Evolutionary conservation across 1,140 invertebrate genomes (phyloP), one percentile per base, ranked within the genome.

Genomic region (Cydia pomonella): DNA sequence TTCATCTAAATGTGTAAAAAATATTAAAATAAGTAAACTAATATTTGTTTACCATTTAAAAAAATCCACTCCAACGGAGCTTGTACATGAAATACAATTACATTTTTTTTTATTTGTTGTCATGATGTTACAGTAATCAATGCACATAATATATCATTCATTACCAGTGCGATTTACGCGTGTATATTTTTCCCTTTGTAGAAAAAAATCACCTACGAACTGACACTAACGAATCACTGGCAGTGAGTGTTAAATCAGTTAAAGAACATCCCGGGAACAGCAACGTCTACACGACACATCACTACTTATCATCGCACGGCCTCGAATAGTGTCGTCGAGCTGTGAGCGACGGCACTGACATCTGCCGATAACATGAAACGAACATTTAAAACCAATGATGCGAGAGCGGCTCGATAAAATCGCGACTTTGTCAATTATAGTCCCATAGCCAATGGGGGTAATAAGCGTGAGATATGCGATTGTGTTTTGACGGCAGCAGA

Each of bases 361-460:
- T 79, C 80, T 82, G 78, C 76, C 80, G 81, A 82, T 87, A 83
- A 85, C 82, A 80, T 80, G 77, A 81, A 82, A 78, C 84, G 41
- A 59, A 86, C 83, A 83, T 86, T 87, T 86, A 82, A 87, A 86
- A 79, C 73, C 85, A 85, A 71, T 76, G 80, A 76, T 82, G 84
- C 87, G 80, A 62, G 74, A 62, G 74, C 78, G 75, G 80, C 62
- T 64, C 76, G 76, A 78, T 83, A 77, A 80, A 69, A 80, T 84
- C 78, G 81, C 76, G 77, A 86, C 84, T 87, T 87, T 85, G 81
- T 84, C 80, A 83, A 86, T 86, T 85, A 85, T 79, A 83, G 78
- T 76, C 76, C 72, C 75, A 73, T 79, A 78, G 80, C 83, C 74
- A 85, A 84, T 79, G 78, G 75, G 81, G 77, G 81, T 85, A 87